phyloP scores from a whole-genome alignment of 2,888 invertebrate species.

The Xestia rhomboidea region DNA sequence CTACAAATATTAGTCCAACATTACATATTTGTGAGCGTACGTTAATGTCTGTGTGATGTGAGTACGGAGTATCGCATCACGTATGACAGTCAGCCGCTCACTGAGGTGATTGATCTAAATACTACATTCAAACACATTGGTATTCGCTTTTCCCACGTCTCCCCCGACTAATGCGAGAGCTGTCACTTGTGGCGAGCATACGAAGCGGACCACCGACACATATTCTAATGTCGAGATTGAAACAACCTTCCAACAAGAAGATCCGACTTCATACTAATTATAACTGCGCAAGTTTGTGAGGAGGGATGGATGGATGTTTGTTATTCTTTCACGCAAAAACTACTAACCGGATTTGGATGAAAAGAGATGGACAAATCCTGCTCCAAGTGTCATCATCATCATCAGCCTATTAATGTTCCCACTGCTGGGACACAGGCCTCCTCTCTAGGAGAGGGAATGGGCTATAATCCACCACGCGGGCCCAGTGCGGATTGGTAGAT shows the following conservation, averaged over 20 bases:
- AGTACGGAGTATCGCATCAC: neutral
- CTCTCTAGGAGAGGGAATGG: too few species aligned
- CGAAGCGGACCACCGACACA: conserved; percentile 3
- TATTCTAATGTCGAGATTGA: conserved; percentile 16
- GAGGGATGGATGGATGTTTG: too few species aligned
- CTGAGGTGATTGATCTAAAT: conserved; percentile 54
- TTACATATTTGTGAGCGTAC: neutral
- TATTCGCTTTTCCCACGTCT: conserved; percentile 43
- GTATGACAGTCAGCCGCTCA: conserved; percentile 25
- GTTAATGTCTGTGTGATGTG: conserved; percentile 4
- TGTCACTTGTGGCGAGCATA: conserved; percentile 38
- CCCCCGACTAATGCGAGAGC: conserved; percentile 34
- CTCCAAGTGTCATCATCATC: too few species aligned
- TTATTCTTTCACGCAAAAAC: too few species aligned
- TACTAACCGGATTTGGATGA: too few species aligned
- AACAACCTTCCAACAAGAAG: neutral
- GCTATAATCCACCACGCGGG: too few species aligned
- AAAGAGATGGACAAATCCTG: too few species aligned
- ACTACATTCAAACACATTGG: conserved; percentile 48
- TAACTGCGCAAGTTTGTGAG: too few species aligned
- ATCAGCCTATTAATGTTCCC: too few species aligned
- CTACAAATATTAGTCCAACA: neutral
- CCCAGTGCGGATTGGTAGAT: too few species aligned
- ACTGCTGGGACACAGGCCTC: too few species aligned
- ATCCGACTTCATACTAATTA: too few species aligned